Percentiles rank a stretch among this genome's conserved stretches.
phyloP scores from a whole-genome alignment of 2,888 invertebrate species.

The Harmothoe impar region DNA sequence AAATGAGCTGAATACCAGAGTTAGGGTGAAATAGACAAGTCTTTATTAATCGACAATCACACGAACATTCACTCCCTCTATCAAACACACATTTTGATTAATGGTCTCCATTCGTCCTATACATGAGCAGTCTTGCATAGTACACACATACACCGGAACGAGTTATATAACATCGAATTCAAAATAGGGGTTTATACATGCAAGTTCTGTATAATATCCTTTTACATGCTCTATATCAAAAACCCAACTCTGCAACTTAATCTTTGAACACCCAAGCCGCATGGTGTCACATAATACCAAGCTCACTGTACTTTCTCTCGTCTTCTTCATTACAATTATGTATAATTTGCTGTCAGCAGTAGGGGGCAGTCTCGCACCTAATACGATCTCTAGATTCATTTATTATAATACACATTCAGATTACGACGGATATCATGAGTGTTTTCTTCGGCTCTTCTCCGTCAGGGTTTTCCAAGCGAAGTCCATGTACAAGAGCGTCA shows the following conservation, averaged over 20 bases:
- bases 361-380: conserved; percentile 7
- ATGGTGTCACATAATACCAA: neutral
- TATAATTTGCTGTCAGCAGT: conserved; percentile 35
- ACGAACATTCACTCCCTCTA: neutral
- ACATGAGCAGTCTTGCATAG: conserved; percentile 5
- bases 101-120: neutral
- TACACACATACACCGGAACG: conserved; percentile 27
- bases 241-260: conserved; percentile 46
- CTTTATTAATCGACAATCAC: conserved; percentile 45
- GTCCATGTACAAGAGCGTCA: neutral
- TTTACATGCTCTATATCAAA: neutral
- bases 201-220: neutral
- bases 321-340: neutral
- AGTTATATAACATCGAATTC: conserved; percentile 42
- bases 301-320: neutral
- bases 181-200: conserved; percentile 30
- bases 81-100: conserved; percentile 28
- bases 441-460: neutral
- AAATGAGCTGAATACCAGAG: neutral
- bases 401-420: conserved; percentile 12
- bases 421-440: neutral
- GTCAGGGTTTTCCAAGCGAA: neutral
- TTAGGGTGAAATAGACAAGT: conserved; percentile 56
- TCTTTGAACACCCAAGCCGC: neutral
- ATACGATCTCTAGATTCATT: neutral